Evolutionary conservation across 2,888 invertebrate genomes (phyloP), one percentile per base, ranked within the genome.

Genomic region (Cryptocephalus moraei): DNA sequence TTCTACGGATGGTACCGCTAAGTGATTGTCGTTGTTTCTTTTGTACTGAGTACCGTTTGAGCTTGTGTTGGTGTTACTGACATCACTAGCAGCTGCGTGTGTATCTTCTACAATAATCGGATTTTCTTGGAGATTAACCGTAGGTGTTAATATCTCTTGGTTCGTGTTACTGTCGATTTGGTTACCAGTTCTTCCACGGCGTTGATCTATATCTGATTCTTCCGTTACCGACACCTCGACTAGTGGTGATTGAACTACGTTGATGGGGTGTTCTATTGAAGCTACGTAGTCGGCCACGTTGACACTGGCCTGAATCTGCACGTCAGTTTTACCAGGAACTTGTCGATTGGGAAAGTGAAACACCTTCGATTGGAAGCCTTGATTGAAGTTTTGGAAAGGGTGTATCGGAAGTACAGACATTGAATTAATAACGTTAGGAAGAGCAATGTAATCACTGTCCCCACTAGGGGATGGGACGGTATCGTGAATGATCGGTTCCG

Each of bases 261-360:
- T 81, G 39, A 83, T 76, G 9, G 86, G 84, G 65, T 85, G 83
- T 56, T 85, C 83, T 39, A 86, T 74, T 1, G 84, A 81, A 39
- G 84, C 81, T 1, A 84, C 73, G 58, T 77, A 85, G 61, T 84
- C 82, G 3, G 78, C 79, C 8, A 86, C 58, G 39, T 82, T 80
- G 44, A 86, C 73, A 61, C 85, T 84, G 58, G 81, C 78, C 41
- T 78, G 67, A 14, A 82, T 70, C 58, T 80, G 74, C 9, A 80
- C 70, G 54, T 74, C 44, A 8, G 62, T 59, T 1, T 52, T 32
- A 9, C 62, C 58, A 4, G 52, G 43, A 32, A 62, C 53, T n/a
- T 53, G 42, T 22, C 31, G 33, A 10, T 49, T 38, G 9, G n/a
- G 9, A 44, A 38, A 41, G 42, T 32, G 31, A 4, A 38, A 3